These are phyloP conservation scores for Crax fasciolata DNA, from an alignment of 2,797 vertebrate genomes.

Conservation along the genomic window DNA sequence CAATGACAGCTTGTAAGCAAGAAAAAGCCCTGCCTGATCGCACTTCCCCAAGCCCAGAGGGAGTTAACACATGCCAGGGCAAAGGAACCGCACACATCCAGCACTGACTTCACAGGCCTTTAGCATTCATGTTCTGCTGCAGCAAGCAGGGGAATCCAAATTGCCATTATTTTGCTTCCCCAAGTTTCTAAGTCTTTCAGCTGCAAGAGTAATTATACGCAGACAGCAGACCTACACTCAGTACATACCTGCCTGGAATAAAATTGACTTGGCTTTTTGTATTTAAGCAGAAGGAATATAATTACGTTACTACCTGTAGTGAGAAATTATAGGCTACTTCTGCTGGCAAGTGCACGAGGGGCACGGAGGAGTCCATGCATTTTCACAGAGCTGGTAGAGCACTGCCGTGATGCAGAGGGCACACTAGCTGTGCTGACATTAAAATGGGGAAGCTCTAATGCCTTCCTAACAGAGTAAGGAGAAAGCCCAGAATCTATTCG, in stretches of 20 bases:
- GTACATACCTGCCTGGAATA: conserved; percentile 49
- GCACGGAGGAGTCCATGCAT: conserved; percentile 9
- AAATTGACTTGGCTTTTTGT: conserved; percentile 61
- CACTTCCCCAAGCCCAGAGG: not conserved
- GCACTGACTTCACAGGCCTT: not conserved
- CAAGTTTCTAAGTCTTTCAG: conserved; percentile 37
- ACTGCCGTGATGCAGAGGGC: not conserved
- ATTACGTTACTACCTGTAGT: conserved; percentile 51
- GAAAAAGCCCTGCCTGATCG: not conserved
- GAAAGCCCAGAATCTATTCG: not conserved
- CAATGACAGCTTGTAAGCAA: not conserved
- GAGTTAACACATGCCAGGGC: not conserved
- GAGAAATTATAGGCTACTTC: conserved; percentile 54
- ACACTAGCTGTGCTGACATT: not conserved
- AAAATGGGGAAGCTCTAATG: not conserved
- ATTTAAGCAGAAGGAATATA: conserved; percentile 53
- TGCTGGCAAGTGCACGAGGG: not conserved
- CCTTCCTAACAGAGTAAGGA: not conserved
- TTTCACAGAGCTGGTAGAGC: not conserved
- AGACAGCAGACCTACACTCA: conserved; percentile 18
- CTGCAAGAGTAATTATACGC: conserved; percentile 38
- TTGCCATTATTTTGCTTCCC: conserved; percentile 2
- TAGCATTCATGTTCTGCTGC: not conserved
- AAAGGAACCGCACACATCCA: not conserved
- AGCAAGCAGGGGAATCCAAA: not conserved